phyloP scores from a whole-genome alignment of 2,888 invertebrate genomes.

The Drosophila diplacantha region DNA sequence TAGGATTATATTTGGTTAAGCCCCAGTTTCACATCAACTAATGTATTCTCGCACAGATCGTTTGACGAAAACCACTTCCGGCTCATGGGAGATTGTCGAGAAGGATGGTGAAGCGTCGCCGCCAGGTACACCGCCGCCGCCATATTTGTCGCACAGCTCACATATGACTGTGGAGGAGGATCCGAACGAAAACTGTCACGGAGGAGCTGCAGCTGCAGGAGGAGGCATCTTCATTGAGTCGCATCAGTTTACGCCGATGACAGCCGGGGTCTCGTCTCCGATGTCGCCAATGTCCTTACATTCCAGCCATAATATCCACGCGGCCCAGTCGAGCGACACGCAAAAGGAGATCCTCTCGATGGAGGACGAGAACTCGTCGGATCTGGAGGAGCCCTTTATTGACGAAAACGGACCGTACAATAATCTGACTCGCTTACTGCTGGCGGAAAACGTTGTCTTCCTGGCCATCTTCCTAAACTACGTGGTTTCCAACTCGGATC shows the following conservation, averaged over 20 bases:
- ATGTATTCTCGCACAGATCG: conserved; percentile 63
- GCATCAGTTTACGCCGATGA: conserved; percentile 70
- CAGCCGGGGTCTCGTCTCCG: conserved; percentile 57
- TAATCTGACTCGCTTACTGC: conserved; percentile 87
- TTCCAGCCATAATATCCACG: conserved; percentile 75
- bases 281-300: conserved; percentile 54
- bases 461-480: conserved; percentile 97
- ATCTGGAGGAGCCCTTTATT: conserved; percentile 87
- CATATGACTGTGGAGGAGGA: conserved; percentile 68
- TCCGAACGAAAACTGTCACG: conserved; percentile 52
- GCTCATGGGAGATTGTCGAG: conserved; percentile 78
- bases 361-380: conserved; percentile 96
- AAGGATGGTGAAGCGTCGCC: conserved; percentile 81
- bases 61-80: conserved; percentile 75
- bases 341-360: conserved; percentile 94
- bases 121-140: conserved; percentile 93
- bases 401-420: conserved; percentile 95
- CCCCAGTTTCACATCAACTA: background rate
- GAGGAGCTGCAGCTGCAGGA: conserved; percentile 43
- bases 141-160: conserved; percentile 80
- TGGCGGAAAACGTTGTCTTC: conserved; percentile 87
- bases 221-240: conserved; percentile 68
- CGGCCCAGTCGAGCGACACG: conserved; percentile 73
- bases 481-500: conserved; percentile 90
- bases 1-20: conserved; percentile 38